Evolutionary conservation across 2,888 invertebrate genomes (phyloP), one percentile per base, ranked within the genome.

Genomic region (Oegoconia quadripuncta): DNA sequence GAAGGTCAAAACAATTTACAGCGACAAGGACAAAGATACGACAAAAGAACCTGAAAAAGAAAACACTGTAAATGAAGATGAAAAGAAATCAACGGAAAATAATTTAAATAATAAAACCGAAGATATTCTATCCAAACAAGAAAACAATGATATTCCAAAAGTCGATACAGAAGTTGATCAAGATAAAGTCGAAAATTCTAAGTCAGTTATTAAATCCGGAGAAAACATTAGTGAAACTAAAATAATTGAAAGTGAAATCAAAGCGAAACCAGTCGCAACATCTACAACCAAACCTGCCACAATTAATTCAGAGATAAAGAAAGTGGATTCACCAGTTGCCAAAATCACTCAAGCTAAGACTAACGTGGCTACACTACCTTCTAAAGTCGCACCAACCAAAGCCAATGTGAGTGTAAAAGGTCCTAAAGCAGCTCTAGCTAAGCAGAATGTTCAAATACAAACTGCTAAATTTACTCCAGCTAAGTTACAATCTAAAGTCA

Each of bases 1-100:
- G 0, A 67, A 67, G 29, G 52, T 81, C 1, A 64, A 56, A 38
- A 68, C 72, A 0, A 54, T 52, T 7, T 80, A 39, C 27, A 44
- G 18, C 16, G 16, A 2, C 23, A 34, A 30, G 16, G 13, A 22
- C 12, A 22, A 14, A 25, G 11, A 14, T 16, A 12, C 8, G 11
- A 15, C 15, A 18, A 27, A 18, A 13, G 31, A 25, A 12, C 9
- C 18, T 13, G 31, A 22, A 34, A 25, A 20, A n/a, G 12, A 22
- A 14, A 14, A 29, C 13, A 25, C 59, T n/a, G 41, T 47, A 18
- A 31, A 34, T 2, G 17, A 33, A 13, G 26, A 36, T 3, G 28
- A 14, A 34, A 6, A 14, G 25, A 31, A 27, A 18, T 34, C 25
- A 11, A 22, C 14, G 32, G n/a, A n/a, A n/a, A n/a, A n/a, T n/a